Conservation (phyloP, 2,888 invertebrate species). For the Drosophila anomelani region DNA sequence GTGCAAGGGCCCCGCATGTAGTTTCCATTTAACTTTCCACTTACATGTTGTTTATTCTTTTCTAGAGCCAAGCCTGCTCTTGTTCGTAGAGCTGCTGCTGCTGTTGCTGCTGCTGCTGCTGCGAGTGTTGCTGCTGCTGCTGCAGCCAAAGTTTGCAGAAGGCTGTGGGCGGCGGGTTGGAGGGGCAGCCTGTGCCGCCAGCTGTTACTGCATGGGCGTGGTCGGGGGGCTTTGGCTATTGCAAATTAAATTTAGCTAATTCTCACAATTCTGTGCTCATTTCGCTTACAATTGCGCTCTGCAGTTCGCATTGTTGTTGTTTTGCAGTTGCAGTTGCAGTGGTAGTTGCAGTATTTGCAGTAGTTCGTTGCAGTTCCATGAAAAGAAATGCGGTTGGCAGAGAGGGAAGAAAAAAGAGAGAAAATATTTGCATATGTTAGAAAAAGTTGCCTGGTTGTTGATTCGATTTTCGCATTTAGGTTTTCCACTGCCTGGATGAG, state of each 20-base stretch:
- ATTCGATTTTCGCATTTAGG: slow-evolving; percentile 38
- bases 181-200: slow-evolving; percentile 46
- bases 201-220: slow-evolving; percentile 49
- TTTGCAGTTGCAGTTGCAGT: slow-evolving; percentile 43
- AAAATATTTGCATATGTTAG: slow-evolving; percentile 65
- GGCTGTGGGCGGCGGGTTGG: slow-evolving; percentile 79
- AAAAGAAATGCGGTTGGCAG: slow-evolving; percentile 20
- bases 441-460: slow-evolving; percentile 54
- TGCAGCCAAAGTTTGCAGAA: slow-evolving; percentile 82
- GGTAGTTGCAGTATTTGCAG: slow-evolving; percentile 27
- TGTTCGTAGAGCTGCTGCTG: slow-evolving; percentile 55
- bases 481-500: slow-evolving; percentile 36
- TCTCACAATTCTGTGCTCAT: slow-evolving; percentile 89
- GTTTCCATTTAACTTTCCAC: slow-evolving; percentile 75
- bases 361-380: slow-evolving; percentile 43
- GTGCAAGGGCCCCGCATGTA: slow-evolving; percentile 62
- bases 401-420: slow-evolving; percentile 25
- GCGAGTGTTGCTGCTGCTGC: slow-evolving; percentile 72
- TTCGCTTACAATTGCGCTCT: slow-evolving; percentile 86
- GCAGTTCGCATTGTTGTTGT: slow-evolving; percentile 56
- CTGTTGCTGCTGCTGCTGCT: slow-evolving; percentile 51
- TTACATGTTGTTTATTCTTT: slow-evolving; percentile 55
- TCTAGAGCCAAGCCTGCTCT: slow-evolving; percentile 71
- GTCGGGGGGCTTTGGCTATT: slow-evolving; percentile 73
- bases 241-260: slow-evolving; percentile 83